These are phyloP conservation scores for Malurus leucopterus DNA, from an alignment of 2,797 vertebrate genomes.

Conservation along the genomic window DNA sequence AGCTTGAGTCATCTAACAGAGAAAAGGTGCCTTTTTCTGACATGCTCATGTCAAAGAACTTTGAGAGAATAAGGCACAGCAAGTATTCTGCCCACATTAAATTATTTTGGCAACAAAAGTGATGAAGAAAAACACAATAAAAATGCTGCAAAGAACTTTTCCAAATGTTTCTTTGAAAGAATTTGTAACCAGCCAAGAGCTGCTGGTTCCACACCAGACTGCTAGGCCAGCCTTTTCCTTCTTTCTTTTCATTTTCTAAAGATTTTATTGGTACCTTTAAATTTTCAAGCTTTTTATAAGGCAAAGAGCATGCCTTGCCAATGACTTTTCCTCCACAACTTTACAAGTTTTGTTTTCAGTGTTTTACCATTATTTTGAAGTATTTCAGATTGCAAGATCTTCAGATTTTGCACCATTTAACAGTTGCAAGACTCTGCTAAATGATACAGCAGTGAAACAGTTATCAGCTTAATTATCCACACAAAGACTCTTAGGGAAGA, in stretches of 20 bases:
- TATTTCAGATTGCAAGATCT: not conserved
- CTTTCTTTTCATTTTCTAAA: not conserved
- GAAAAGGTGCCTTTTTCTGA: not conserved
- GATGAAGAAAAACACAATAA: slow-evolving; percentile 29
- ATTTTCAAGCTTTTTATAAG: not conserved
- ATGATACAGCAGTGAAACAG: rapidly evolving
- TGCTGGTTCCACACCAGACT: not conserved
- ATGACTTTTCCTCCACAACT: not conserved
- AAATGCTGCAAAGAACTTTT: slow-evolving; percentile 23
- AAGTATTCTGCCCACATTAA: not conserved
- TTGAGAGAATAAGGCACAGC: not conserved
- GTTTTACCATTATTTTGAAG: not conserved
- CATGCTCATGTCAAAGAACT: not conserved
- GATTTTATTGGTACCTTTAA: slow-evolving; percentile 11
- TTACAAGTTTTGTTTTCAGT: not conserved
- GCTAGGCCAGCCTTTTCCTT: slow-evolving; percentile 14
- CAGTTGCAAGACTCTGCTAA: not conserved
- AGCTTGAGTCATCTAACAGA: not conserved
- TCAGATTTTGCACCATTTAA: not conserved
- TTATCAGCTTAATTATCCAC: not conserved
- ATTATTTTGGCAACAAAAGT: slow-evolving; percentile 38
- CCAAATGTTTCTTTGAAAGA: slow-evolving; percentile 53
- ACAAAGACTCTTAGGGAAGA: not conserved
- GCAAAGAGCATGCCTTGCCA: not conserved
- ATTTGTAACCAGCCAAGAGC: slow-evolving; percentile 37